Evolutionary conservation across 2,888 invertebrate genomes (phyloP), one percentile per base, ranked within the genome.

Genomic region (Dasypolia templi): DNA sequence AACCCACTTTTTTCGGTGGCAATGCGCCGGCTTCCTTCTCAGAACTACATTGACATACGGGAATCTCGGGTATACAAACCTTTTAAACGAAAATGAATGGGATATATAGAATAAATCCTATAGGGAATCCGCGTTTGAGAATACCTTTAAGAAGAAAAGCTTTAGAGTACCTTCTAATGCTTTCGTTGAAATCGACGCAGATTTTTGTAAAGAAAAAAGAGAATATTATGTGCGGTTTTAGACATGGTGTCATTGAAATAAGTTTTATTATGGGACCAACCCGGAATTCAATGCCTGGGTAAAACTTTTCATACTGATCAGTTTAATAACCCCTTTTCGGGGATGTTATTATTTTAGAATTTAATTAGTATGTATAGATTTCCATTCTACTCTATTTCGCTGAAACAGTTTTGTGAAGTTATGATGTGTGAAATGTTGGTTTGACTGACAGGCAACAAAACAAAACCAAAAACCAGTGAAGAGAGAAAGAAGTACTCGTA

Each of bases 1-100:
- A 73, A 62, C 77, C 77, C 74, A 70, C 65, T 76, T 84, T n/a
- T 76, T 73, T 56, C 59, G 56, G n/a, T 39, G 29, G 59, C 26
- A 64, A 55, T 72, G 26, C 46, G 26, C 46, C 51, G 44, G 46
- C 70, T 56, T 73, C 44, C 51, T 62, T 70, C 64, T 35, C 14
- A 55, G 35, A 73, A 71, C 35, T 76, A 72, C 32, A 72, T 65
- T 53, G 64, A 72, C n/a, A n/a, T 58, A 71, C 39, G 29, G 49
- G 29, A 44, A 72, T 44, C 58, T 39, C 46, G 35, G 29, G 35
- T 42, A 61, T 59, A 46, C 39, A 64, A 72, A 59, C 11, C 72
- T 75, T 81, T 75, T 74, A 77, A 67, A 56, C 22, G 39, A n/a
- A 51, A 5, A 19, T 67, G 71, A 79, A 72, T 51, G 32, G 65